Evolutionary conservation across 2,888 invertebrate species (phyloP), one percentile per base, ranked within the genome.

Genomic region (Miltochrista miniata): DNA sequence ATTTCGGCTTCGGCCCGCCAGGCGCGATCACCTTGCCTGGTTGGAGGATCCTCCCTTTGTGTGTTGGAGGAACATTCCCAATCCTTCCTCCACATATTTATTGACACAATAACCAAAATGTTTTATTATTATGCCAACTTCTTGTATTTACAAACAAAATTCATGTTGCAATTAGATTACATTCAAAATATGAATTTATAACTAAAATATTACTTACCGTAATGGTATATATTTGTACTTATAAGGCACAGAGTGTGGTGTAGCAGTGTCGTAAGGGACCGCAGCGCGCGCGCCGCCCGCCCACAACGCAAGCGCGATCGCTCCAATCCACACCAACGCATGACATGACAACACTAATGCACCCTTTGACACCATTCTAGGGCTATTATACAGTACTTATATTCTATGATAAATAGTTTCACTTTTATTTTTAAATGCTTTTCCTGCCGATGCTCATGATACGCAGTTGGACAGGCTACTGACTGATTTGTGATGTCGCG

Each of bases 141-240:
- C n/a, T n/a, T n/a, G n/a, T n/a, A n/a, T n/a, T n/a, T n/a, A n/a
- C n/a, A n/a, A n/a, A n/a, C n/a, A n/a, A n/a, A n/a, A n/a, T n/a
- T n/a, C n/a, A n/a, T n/a, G n/a, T n/a, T n/a, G n/a, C 2, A 24
- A 24, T 24, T 5, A 24, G 18, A 24, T 24, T 24, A 24, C 5
- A 5, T 5, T 24, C 5, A 5, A 24, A 2, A 4, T 24, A 24
- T 24, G 18, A 24, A 24, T 24, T 24, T 4, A 24, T 24, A 24
- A 24, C 18, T 24, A 24, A 5, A 24, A 24, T 24, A 24, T 2
- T 10, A 87, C 90, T 90, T 52, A 91, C 91, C 81, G 77, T 47
- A 89, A 56, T 0, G 90, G 90, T 73, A 88, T 86, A 50, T 90
- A 90, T 71, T 83, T 88, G 59, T 88, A 82, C 33, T 76, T 84